Percentiles rank a stretch among this genome's conserved stretches.
Evolutionary conservation across 2,113 vertebrate genomes (phyloP).

Genomic region (Pseudopipra pipra): DNA sequence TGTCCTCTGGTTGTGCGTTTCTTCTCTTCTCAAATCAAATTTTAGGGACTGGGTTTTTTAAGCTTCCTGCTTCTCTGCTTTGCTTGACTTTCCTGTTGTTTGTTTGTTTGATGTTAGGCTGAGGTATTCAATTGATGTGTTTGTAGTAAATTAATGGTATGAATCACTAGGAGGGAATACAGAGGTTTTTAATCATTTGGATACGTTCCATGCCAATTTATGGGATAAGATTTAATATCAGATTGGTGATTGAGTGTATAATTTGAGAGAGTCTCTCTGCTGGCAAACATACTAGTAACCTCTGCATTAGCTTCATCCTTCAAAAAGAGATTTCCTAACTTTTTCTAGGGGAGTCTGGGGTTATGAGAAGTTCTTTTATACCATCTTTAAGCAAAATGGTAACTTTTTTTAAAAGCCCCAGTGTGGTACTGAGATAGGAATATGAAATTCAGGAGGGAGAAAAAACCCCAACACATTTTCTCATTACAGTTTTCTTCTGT

Average conservation of each 20-base stretch:
- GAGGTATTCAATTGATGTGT: not conserved
- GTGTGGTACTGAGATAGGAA: not conserved
- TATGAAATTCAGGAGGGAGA: not conserved
- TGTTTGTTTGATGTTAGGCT: not conserved
- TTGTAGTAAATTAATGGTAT: not conserved
- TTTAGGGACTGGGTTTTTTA: not conserved
- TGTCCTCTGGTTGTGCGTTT: not conserved
- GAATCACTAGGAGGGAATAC: not conserved
- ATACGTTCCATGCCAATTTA: not conserved
- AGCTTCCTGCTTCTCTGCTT: not conserved
- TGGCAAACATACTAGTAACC: not conserved
- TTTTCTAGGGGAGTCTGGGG: not conserved
- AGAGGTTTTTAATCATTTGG: not conserved
- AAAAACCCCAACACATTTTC: not conserved
- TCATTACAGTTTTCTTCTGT: not conserved
- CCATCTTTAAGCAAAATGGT: not conserved
- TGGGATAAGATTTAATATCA: not conserved
- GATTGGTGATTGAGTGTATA: not conserved
- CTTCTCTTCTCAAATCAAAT: not conserved
- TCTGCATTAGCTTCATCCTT: not conserved
- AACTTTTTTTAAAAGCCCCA: not conserved
- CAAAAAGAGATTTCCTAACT: not conserved
- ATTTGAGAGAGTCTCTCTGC: not conserved
- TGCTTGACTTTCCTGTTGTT: not conserved
- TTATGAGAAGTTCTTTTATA: not conserved